Evolutionary conservation across 1,140 invertebrate species (phyloP), one percentile per base, ranked within the genome.

Genomic region (Lepidurus apus): DNA sequence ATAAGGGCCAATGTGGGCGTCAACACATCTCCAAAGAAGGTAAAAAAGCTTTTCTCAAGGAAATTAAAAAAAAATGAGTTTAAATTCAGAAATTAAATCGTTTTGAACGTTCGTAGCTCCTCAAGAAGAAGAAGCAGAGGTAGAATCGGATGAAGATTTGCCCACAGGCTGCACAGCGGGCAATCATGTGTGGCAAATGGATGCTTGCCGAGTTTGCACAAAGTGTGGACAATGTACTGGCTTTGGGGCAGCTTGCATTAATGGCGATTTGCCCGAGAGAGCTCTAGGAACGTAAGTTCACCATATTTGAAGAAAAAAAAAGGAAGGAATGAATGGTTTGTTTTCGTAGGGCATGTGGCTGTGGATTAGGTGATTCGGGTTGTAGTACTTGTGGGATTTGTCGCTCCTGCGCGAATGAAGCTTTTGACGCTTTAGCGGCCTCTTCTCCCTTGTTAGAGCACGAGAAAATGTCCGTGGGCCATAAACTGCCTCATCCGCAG

Each of bases 1-100:
- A 98, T 84, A 96, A 97, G 84, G 96, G 96, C 10, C 97, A 99
- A 83, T 99, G 97, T 88, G 97, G 97, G 43, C 86, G 97, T 82
- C 94, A 95, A 82, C 17, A 53, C 42, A 75, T 75, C 24, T 75
- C 43, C 13, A 75, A 44, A 42, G 74, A 75, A 42, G 74, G 43
- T 75, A 44, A 5, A n/a, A 13, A n/a, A 75, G 74, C 42, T 75
- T 42, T 17, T 24, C 10, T 73, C 65, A 13, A 44, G 24, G 1
- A 43, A 53, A 78, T 5, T 43, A 17, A 78, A 42, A 42, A 34
- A 74, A 42, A 73, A 13, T 53, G 26, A 6, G 17, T 65, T 43
- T 44, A 42, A 9, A 73, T 43, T 42, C 34, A 34, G 34, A 34
- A 34, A 34, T 4, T 47, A 1, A 74, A 21, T 75, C 73, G n/a